Base-by-base conservation (phyloP, 2,797 vertebrate genomes). In the Xenopus petersii region DNA sequence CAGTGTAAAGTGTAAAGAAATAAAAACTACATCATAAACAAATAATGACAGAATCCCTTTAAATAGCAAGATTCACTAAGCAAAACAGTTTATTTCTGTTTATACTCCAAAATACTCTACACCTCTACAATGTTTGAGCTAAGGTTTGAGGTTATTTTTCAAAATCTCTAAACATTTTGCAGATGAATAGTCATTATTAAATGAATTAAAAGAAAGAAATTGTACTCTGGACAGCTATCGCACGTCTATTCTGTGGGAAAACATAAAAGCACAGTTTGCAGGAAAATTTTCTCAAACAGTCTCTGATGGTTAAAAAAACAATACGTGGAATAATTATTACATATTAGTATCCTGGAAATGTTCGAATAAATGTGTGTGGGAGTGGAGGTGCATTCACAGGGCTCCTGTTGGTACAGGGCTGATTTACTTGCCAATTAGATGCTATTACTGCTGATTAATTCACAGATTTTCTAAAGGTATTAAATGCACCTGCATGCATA, bases 401-500 rank as follows among this genome's bases (percentile, higher is more conserved):
- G 79, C 85, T 74, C 77, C 77, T 67, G 48, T 70, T 84, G 74
- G 73, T 87, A 67, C 26, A 83, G 84, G 81, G 80, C 80, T 82
- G 79, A 42, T 51, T 84, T 85, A 77, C 76, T 36, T 83, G 72
- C 64, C 80, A 87, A 78, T 87, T 81, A 84, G 77, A 54, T 17
- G 80, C 87, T 81, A 83, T 80, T 86, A 77, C 70, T 86, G 65
- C 56, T 86, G 83, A 82, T 83, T 87, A 85, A 85, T 84, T 86
- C 86, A 86, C 83, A 82, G 58, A 58, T 56, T 82, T 83, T 81
- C 84, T 88, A 82, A 81, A 82, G 81, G 76, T 82, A 79, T 69
- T 73, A 80, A 81, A 79, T 62, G 80, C 33, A 85, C 69, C 69
- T 83, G 81, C 83, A 83, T 71, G 63, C 67, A 59, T 79, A 60